phyloP scores from a whole-genome alignment of 2,888 invertebrate species.

The Hypsopygia costalis region DNA sequence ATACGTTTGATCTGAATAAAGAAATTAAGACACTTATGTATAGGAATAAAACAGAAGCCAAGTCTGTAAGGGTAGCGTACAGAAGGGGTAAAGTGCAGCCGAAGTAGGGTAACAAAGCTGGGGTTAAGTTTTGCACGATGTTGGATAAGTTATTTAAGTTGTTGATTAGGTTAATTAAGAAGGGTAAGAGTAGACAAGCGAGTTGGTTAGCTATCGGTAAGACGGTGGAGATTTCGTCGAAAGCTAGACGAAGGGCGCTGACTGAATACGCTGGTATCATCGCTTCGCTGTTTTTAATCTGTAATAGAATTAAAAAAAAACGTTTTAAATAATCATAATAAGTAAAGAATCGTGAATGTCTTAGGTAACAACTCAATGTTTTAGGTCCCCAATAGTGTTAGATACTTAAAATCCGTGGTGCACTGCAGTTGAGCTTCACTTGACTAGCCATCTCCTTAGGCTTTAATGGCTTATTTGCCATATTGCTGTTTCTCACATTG shows the following conservation, averaged over 20 bases:
- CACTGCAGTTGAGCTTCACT: no score
- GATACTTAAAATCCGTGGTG: no score
- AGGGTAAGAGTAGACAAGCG: slow-evolving; percentile 60
- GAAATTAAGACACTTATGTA: slow-evolving; percentile 69
- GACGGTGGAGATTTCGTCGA: slow-evolving; percentile 64
- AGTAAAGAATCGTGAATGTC: no score
- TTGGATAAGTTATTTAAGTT: slow-evolving; percentile 69
- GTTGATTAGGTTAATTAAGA: slow-evolving; percentile 66
- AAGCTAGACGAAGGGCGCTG: slow-evolving; percentile 58
- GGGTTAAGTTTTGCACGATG: slow-evolving; percentile 67
- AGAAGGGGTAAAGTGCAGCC: slow-evolving; percentile 64
- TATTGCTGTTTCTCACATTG: no score
- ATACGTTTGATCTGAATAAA: slow-evolving; percentile 60
- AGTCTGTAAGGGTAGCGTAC: slow-evolving; percentile 64
- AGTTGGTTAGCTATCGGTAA: slow-evolving; percentile 64
- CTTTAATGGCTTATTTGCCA: no score
- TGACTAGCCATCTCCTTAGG: no score
- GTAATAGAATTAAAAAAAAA: slow-evolving; percentile 23
- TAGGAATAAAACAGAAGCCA: slow-evolving; percentile 64
- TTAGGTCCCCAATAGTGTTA: no score
- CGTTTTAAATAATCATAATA: no score
- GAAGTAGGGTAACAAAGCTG: slow-evolving; percentile 65
- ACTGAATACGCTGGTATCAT: slow-evolving; percentile 72
- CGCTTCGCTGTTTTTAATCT: slow-evolving; percentile 51
- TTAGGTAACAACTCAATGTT: no score